Evolutionary conservation across 1,140 invertebrate species (phyloP).

Genomic region (Halictus rubicundus): DNA sequence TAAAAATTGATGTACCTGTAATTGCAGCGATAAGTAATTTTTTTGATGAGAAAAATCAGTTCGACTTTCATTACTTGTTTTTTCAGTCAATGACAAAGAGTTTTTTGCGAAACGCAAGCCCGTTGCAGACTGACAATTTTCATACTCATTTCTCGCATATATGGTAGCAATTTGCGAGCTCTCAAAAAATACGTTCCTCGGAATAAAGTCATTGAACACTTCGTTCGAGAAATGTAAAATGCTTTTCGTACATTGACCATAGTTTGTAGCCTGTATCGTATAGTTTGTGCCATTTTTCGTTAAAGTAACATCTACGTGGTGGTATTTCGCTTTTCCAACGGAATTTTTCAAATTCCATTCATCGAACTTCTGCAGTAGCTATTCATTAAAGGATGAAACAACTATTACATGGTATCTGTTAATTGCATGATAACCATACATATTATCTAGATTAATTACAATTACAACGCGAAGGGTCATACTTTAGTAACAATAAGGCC

Average conservation of each 20-base stretch:
- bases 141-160: not conserved
- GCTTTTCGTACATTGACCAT: conserved; percentile 2
- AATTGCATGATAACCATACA: not conserved
- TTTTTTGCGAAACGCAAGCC: not conserved
- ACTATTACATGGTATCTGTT: too few species aligned
- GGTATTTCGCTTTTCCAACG: not conserved
- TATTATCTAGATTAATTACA: too few species aligned
- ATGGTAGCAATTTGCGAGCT: conserved; percentile 16
- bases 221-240: not conserved
- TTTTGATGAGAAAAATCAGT: conserved; percentile 46
- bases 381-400: not conserved
- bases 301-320: conserved; percentile 21
- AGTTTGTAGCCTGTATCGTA: conserved; percentile 24
- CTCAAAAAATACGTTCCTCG: not conserved
- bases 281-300: not conserved
- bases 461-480: not conserved
- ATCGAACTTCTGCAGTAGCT: conserved; percentile 17
- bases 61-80: not conserved
- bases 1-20: conserved; percentile 22
- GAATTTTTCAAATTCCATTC: conserved; percentile 8
- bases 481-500: conserved; percentile 26
- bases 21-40: conserved; percentile 48
- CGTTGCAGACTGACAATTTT: not conserved
- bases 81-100: conserved; percentile 6
- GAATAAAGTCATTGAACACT: conserved; percentile 7